A percentile compares a stretch with the other conserved stretches of the same genome.
Evolutionary conservation across 2,888 invertebrate species (phyloP).

Genomic region (Osmoderma eremita): DNA sequence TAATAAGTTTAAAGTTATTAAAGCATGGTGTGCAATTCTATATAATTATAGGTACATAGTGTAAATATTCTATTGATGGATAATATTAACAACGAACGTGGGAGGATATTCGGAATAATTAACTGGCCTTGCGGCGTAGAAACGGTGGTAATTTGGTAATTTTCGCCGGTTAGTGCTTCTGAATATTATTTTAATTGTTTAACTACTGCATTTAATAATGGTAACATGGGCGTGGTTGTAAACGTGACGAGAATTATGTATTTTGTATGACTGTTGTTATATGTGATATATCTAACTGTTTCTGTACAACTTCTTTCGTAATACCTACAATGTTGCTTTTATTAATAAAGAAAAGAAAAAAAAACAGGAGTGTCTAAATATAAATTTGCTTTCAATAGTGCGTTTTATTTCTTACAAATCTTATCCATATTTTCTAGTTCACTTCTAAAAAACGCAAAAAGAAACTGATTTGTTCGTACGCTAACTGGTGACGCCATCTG

Average conservation of each 20-base stretch:
- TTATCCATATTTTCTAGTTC: no score
- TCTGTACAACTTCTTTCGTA: slow-evolving; percentile 17
- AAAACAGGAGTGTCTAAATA: slow-evolving; percentile 22
- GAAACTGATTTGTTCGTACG: no score
- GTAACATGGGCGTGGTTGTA: slow-evolving; percentile 26
- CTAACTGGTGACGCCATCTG: no score
- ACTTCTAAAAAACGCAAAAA: no score
- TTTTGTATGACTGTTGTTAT: slow-evolving; percentile 26
- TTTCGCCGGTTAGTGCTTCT: slow-evolving; percentile 21
- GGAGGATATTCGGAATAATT: slow-evolving; percentile 22
- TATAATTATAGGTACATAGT: slow-evolving; percentile 27
- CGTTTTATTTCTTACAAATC: background rate
- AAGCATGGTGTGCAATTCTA: slow-evolving; percentile 33
- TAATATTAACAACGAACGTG: slow-evolving; percentile 5
- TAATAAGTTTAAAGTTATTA: slow-evolving; percentile 35
- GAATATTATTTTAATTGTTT: slow-evolving; percentile 34
- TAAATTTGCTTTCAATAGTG: slow-evolving; percentile 23
- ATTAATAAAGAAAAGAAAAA: slow-evolving; percentile 9
- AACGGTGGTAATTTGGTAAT: background rate
- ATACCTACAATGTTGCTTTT: slow-evolving; percentile 21
- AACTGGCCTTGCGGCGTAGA: slow-evolving; percentile 1
- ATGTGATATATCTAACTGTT: slow-evolving; percentile 25
- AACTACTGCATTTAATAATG: slow-evolving; percentile 34
- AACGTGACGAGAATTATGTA: slow-evolving; percentile 18
- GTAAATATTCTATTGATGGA: slow-evolving; percentile 38